phyloP scores from a whole-genome alignment of 2,113 vertebrate species.

The Chaenogobius annularis region DNA sequence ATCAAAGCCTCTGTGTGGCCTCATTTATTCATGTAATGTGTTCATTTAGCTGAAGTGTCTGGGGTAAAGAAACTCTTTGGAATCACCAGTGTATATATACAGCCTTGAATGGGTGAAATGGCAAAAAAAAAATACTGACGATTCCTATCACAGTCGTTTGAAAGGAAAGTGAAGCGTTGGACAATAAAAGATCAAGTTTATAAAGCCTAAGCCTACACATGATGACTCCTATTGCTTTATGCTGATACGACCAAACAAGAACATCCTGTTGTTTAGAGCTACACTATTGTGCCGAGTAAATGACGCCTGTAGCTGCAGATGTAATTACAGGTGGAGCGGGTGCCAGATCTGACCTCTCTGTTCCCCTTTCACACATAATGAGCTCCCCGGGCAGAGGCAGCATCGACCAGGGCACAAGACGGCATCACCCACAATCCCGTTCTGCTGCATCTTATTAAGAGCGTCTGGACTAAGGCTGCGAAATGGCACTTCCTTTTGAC shows the following conservation, averaged over 20 bases:
- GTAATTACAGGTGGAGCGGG: slow-evolving; percentile 35
- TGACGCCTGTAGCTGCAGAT: slow-evolving; percentile 8
- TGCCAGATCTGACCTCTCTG: slow-evolving; percentile 45
- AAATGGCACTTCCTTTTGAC: slow-evolving; percentile 28
- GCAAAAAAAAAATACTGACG: neutral
- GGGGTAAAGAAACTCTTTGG: neutral
- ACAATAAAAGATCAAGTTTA: neutral
- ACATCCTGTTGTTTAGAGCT: neutral
- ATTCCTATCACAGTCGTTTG: neutral
- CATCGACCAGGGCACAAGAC: slow-evolving; percentile 29
- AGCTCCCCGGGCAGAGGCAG: slow-evolving; percentile 55
- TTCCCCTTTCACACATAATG: slow-evolving; percentile 58
- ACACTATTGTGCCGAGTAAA: slow-evolving; percentile 1
- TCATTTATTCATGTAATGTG: neutral
- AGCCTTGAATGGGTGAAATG: too few species aligned
- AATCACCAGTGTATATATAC: too few species aligned
- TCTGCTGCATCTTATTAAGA: neutral
- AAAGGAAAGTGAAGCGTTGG: neutral
- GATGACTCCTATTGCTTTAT: neutral
- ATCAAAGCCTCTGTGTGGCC: too few species aligned
- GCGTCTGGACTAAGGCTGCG: slow-evolving; percentile 4
- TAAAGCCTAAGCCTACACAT: neutral
- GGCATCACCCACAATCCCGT: neutral
- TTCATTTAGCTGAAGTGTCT: neutral
- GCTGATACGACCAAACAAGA: neutral